Evolutionary conservation across 1,140 invertebrate genomes (phyloP), one percentile per base, ranked within the genome.

Genomic region (Himalopsyche phryganea): DNA sequence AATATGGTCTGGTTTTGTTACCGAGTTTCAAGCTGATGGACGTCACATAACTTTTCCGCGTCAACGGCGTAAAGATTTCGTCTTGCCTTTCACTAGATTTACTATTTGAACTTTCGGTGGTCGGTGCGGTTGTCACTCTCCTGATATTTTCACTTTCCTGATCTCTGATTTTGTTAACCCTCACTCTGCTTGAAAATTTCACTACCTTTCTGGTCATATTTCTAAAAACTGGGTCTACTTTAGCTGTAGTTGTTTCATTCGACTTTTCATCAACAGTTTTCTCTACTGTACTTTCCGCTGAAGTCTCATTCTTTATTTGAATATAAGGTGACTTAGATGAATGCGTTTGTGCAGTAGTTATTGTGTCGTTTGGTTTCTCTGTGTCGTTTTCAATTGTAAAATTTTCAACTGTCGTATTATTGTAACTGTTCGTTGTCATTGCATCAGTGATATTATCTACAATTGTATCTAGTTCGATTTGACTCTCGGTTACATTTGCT

Each of bases 21-120:
- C 62, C 69, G 15, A 75, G 66, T 61, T 75, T 66, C 46, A 70
- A 65, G 62, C 70, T 75, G 1, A 73, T 71, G 0, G 71, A 75
- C 14, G 73, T 75, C 17, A 65, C 66, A 36, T 65, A 69, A 60
- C 71, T 74, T 65, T 73, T 70, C 54, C 68, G 69, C 11, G 74
- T 75, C 23, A 51, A 32, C 11, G 61, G 61, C 19, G 51, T 54
- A 15, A 54, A 54, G 33, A 54, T 35, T 13, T 54, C 51, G 36
- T 54, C 32, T 10, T 40, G n/a, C n/a, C 35, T 56, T 32, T 15
- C 13, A 28, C 33, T 49, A 18, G n/a, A 56, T 6, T 20, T 18
- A 17, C 41, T 49, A 35, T 46, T 56, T 13, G 54, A 56, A 48
- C 28, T 40, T 15, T 49, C 54, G 7, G 54, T 56, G 13, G 14